These are phyloP conservation scores for Papilio dardanus DNA, from an alignment of 1,140 invertebrate genomes.

Conservation along the genomic window DNA sequence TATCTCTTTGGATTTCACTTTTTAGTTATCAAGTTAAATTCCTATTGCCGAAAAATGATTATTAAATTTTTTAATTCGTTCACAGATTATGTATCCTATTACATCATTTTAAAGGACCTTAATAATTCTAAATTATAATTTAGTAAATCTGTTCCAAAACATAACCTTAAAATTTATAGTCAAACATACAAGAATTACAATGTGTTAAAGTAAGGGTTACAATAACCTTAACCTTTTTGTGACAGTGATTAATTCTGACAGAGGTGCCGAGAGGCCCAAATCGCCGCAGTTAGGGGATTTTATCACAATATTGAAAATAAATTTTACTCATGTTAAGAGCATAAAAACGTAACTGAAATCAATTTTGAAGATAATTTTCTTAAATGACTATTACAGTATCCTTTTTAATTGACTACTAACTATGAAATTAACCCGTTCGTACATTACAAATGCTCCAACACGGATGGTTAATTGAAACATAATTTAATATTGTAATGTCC, in stretches of 20 bases:
- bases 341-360: no score
- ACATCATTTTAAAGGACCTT: neutral
- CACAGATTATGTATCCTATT: neutral
- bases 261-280: conserved; percentile 19
- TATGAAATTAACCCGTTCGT: neutral
- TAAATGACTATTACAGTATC: no score
- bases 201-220: conserved; percentile 32
- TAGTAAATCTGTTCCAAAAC: conserved; percentile 18
- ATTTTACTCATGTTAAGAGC: neutral
- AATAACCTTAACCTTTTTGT: conserved; percentile 38
- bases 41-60: no score
- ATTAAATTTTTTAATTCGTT: no score
- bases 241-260: conserved; percentile 36
- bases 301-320: conserved; percentile 20
- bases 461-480: neutral
- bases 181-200: conserved; percentile 27
- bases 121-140: neutral
- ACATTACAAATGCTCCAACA: neutral
- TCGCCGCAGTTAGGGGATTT: conserved; percentile 13
- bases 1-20: no score
- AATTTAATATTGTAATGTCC: conserved; percentile 9
- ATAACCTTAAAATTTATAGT: conserved; percentile 8
- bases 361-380: no score
- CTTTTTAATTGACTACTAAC: no score
- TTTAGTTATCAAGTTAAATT: no score